Conservation (phyloP, 2,888 invertebrate species). For the Synanthedon formicaeformis region DNA sequence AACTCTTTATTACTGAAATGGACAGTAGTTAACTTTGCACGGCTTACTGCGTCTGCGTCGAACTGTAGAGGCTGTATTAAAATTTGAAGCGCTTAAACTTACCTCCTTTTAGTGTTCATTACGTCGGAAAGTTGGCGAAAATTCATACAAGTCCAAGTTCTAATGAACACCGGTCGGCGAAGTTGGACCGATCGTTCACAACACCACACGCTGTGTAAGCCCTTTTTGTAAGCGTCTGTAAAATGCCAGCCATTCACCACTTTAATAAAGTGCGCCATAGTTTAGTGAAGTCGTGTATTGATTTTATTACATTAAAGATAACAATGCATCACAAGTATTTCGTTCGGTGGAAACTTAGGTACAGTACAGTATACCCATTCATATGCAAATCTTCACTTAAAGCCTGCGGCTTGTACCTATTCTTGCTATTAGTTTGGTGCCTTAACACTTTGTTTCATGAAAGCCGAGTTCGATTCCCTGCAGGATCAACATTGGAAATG, state of each 20-base stretch:
- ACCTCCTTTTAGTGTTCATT: slow-evolving; percentile 67
- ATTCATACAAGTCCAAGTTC: slow-evolving; percentile 66
- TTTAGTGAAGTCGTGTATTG: not conserved
- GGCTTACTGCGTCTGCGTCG: slow-evolving; percentile 25
- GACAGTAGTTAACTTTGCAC: not conserved
- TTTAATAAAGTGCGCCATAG: not conserved
- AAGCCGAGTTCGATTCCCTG: too few relatives aligned
- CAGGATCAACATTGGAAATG: too few relatives aligned
- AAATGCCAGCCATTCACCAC: slow-evolving; percentile 11
- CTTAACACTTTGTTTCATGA: too few relatives aligned
- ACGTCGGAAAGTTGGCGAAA: slow-evolving; percentile 62
- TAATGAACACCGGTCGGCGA: slow-evolving; percentile 60
- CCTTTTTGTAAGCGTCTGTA: slow-evolving; percentile 27
- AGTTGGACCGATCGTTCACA: slow-evolving; percentile 48
- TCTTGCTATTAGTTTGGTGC: too few relatives aligned
- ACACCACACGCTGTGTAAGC: slow-evolving; percentile 20
- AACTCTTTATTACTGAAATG: not conserved
- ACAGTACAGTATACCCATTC: too few relatives aligned
- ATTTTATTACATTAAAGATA: not conserved
- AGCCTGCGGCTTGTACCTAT: too few relatives aligned
- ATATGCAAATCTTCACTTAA: too few relatives aligned
- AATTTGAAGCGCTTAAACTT: slow-evolving; percentile 66
- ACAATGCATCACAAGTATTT: not conserved
- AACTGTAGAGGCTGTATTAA: slow-evolving; percentile 46
- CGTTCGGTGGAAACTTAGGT: too few relatives aligned